Conservation (phyloP, 2,113 vertebrate genomes). For the Ochotona curzoniae region DNA sequence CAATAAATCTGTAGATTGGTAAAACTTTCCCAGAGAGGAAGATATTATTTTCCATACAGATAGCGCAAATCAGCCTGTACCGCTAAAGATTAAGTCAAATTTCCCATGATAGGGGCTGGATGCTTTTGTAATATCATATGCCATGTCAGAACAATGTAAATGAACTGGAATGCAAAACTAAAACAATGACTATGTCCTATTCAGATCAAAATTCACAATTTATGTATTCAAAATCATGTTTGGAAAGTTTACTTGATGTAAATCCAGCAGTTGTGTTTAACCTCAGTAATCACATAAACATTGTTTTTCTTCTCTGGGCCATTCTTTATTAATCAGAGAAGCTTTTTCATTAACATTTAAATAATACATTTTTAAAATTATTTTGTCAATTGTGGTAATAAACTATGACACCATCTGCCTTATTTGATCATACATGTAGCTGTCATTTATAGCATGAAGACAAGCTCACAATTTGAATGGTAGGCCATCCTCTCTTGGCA, state of each 20-base stretch:
- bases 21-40: not conserved
- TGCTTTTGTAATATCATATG: not conserved
- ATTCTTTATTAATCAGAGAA: not conserved
- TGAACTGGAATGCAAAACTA: not conserved
- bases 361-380: not conserved
- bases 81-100: not conserved
- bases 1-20: not conserved
- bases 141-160: not conserved
- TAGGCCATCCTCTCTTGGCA: not conserved
- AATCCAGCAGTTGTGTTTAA: conserved; percentile 11
- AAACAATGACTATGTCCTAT: not conserved
- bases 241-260: not conserved
- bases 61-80: not conserved
- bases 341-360: not conserved
- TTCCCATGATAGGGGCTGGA: not conserved
- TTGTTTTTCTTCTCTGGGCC: not conserved
- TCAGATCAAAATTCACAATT: not conserved
- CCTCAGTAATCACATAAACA: not conserved
- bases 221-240: not conserved
- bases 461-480: not conserved
- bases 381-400: not conserved
- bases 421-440: conserved; percentile 7
- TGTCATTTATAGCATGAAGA: not conserved
- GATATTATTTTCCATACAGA: not conserved
- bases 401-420: not conserved